phyloP scores from a whole-genome alignment of 2,888 invertebrate genomes.

The Papilio demoleus region DNA sequence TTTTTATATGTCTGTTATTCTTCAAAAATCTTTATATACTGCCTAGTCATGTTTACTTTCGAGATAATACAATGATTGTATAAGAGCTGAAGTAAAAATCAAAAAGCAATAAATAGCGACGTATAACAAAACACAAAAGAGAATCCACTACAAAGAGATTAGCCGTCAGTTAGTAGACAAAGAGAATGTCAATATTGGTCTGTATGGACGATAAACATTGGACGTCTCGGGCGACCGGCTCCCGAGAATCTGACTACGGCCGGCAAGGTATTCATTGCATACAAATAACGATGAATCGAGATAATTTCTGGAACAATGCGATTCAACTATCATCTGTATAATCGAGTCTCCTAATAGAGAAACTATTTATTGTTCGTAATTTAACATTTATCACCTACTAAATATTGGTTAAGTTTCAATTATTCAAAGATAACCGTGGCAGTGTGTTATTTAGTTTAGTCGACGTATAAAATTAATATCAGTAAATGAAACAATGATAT shows the following conservation, averaged over 20 bases:
- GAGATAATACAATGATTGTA: constrained; percentile 21
- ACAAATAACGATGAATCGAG: constrained; percentile 55
- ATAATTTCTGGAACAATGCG: constrained; percentile 69
- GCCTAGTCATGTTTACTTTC: constrained; percentile 12
- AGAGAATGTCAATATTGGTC: constrained; percentile 79
- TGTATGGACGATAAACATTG: constrained; percentile 71
- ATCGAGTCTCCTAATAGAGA: constrained; percentile 17
- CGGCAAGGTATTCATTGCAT: constrained; percentile 53
- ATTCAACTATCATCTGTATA: constrained; percentile 12
- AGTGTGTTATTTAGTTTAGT: constrained; percentile 1
- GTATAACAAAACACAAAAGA: constrained; percentile 62
- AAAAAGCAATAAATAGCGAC: constrained; percentile 51
- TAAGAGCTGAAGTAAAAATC: constrained; percentile 43
- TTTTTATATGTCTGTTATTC: not conserved
- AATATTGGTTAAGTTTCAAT: constrained; percentile 15
- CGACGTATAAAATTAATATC: constrained; percentile 24
- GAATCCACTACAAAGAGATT: constrained; percentile 71
- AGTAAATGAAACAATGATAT: constrained; percentile 23
- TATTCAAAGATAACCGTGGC: not conserved
- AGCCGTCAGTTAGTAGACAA: constrained; percentile 74
- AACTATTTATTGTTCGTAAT: constrained; percentile 7
- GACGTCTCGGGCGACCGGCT: constrained; percentile 61
- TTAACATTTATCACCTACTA: constrained; percentile 18
- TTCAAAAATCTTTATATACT: not conserved
- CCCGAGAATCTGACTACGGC: constrained; percentile 65